These are phyloP conservation scores for Hippocampus zosterae DNA, from an alignment of 2,113 vertebrate genomes.

Conservation along the genomic window DNA sequence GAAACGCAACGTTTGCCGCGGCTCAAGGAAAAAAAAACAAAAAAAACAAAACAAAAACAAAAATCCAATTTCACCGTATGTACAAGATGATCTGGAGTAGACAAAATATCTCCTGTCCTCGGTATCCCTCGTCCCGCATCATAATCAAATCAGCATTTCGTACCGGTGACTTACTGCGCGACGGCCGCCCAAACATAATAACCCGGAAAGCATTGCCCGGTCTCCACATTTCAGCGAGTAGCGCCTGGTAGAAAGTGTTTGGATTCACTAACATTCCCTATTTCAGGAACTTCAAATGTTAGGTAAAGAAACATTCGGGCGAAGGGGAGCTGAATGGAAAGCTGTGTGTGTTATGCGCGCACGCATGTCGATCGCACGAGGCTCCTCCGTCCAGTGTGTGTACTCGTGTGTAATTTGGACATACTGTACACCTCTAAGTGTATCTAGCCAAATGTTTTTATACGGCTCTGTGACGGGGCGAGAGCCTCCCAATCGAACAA, in stretches of 20 bases:
- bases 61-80: constrained; percentile 24
- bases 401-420: constrained; percentile 45
- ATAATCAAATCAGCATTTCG: constrained; percentile 48
- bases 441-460: constrained; percentile 67
- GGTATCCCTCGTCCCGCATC: constrained; percentile 7
- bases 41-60: not conserved
- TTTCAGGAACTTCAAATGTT: constrained; percentile 66
- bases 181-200: constrained; percentile 45
- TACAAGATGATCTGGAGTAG: constrained; percentile 18
- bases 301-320: constrained; percentile 66
- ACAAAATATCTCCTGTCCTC: constrained; percentile 42
- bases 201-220: constrained; percentile 28
- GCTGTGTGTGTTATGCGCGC: constrained; percentile 33
- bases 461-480: constrained; percentile 65
- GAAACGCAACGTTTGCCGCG: constrained; percentile 36
- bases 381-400: constrained; percentile 11
- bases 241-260: constrained; percentile 39
- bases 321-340: constrained; percentile 48
- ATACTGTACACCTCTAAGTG: constrained; percentile 55
- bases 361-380: constrained; percentile 27
- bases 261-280: constrained; percentile 56
- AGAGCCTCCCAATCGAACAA: constrained; percentile 53
- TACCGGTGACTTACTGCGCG: constrained; percentile 13
- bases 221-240: constrained; percentile 44
- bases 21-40: constrained; percentile 8